phyloP scores from a whole-genome alignment of 2,113 vertebrate genomes.

The Leptosomus discolor region DNA sequence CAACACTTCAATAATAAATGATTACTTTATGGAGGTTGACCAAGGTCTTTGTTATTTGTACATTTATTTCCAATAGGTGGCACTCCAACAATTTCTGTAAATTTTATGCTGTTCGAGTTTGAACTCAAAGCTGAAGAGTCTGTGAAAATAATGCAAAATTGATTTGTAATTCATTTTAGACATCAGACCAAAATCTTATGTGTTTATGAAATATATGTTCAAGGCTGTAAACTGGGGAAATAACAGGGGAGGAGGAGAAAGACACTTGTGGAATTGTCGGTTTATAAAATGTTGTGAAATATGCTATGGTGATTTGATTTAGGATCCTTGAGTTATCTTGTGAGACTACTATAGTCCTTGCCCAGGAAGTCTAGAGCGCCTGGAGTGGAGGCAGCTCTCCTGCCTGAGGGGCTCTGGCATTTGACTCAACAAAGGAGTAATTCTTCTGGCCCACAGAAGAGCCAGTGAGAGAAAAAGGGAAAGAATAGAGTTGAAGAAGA shows the following conservation, averaged over 20 bases:
- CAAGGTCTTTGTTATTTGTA: background rate
- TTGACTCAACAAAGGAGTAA: background rate
- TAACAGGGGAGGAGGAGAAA: background rate
- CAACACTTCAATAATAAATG: background rate
- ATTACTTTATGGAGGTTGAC: background rate
- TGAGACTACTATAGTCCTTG: background rate
- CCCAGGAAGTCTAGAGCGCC: background rate
- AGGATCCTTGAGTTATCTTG: background rate
- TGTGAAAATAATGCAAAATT: background rate
- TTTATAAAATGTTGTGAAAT: background rate
- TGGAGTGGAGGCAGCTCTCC: background rate
- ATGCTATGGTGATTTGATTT: background rate
- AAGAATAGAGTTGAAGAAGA: background rate
- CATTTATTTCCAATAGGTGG: conserved; percentile 8
- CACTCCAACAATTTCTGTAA: background rate
- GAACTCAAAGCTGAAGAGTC: background rate
- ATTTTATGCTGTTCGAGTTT: background rate
- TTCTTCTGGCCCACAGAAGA: background rate
- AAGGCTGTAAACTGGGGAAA: background rate
- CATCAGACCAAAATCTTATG: background rate
- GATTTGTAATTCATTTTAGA: background rate
- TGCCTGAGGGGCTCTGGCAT: background rate
- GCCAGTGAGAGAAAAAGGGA: background rate
- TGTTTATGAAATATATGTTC: background rate
- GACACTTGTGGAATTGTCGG: background rate